These are phyloP conservation scores for Gonioctena quinquepunctata DNA, from an alignment of 1,140 invertebrate species.

Conservation along the genomic window DNA sequence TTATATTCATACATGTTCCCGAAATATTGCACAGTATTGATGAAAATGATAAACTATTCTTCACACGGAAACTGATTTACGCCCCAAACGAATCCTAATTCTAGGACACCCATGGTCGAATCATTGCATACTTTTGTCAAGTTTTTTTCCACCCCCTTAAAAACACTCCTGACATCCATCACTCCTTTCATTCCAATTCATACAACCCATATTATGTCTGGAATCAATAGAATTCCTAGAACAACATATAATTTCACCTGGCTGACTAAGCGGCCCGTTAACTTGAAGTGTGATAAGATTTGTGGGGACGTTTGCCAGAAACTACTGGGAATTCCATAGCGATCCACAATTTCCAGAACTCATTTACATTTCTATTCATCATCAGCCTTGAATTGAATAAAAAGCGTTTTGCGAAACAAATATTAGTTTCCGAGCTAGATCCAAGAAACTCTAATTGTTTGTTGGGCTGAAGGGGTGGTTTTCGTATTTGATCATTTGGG, in stretches of 20 bases:
- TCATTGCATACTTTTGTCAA: no score
- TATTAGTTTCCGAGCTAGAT: background rate
- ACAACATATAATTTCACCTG: background rate
- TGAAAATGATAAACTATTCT: no score
- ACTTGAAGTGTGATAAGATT: slow-evolving; percentile 5
- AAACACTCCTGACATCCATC: background rate
- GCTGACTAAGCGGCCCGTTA: background rate
- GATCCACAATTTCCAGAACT: background rate
- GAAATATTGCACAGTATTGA: no score
- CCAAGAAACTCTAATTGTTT: background rate
- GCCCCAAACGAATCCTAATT: no score
- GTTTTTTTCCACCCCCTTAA: background rate
- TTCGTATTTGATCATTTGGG: background rate
- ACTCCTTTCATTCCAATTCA: background rate
- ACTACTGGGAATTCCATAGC: background rate
- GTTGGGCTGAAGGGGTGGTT: background rate
- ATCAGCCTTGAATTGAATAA: background rate
- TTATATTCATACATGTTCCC: no score
- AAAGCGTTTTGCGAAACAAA: background rate
- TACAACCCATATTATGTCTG: background rate
- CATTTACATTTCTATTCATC: background rate
- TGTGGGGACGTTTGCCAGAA: background rate
- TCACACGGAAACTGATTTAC: no score
- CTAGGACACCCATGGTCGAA: no score
- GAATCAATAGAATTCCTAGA: slow-evolving; percentile 3